phyloP scores from a whole-genome alignment of 2,113 vertebrate species.

The Mohoua ochrocephala region DNA sequence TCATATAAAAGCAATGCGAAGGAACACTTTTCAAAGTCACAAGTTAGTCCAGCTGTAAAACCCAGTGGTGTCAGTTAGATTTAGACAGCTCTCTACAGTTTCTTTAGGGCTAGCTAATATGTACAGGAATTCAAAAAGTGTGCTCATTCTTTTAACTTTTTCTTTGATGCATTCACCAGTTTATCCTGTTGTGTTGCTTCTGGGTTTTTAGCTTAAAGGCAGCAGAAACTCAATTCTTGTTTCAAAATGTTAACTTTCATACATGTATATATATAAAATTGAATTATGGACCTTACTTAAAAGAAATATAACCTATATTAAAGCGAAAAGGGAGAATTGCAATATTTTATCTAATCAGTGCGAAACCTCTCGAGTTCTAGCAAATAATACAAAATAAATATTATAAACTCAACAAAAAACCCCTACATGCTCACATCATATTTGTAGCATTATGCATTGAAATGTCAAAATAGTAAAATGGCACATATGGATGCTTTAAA shows the following conservation, averaged over 20 bases:
- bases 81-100: background rate
- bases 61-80: background rate
- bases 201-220: background rate
- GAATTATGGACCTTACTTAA: background rate
- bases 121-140: background rate
- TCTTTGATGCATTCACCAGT: background rate
- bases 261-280: background rate
- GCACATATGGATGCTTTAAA: background rate
- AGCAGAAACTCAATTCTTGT: background rate
- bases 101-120: background rate
- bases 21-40: conserved; percentile 64
- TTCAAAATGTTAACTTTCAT: background rate
- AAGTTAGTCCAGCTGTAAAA: conserved; percentile 32
- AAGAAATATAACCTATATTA: background rate
- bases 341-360: background rate
- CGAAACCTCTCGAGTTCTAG: background rate
- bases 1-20: conserved; percentile 32
- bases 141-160: background rate
- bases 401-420: background rate
- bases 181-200: background rate
- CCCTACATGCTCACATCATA: too few species aligned
- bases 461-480: background rate
- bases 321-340: background rate
- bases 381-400: background rate
- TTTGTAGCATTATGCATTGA: background rate